Evolutionary conservation across 2,888 invertebrate genomes (phyloP).

Genomic region (Ochropleura leucogaster): DNA sequence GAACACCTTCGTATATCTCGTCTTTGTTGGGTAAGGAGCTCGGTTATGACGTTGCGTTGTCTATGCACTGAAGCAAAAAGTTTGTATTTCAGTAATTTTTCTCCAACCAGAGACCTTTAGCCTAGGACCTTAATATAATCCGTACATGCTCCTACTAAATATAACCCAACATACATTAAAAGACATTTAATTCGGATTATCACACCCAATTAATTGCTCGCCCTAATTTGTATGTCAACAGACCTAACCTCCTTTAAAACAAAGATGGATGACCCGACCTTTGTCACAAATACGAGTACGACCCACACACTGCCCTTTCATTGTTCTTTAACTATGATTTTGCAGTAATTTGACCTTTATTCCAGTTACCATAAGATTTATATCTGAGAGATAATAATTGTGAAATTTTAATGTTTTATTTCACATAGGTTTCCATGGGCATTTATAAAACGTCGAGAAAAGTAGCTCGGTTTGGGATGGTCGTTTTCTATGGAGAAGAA

Average conservation of each 20-base stretch:
- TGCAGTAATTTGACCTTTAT: not conserved
- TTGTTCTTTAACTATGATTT: not conserved
- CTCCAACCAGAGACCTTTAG: not conserved
- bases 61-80: no score
- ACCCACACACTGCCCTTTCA: not conserved
- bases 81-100: no score
- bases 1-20: no score
- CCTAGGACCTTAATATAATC: not conserved
- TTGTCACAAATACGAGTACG: slow-evolving; percentile 20
- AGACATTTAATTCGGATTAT: slow-evolving; percentile 10
- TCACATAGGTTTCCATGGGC: no score
- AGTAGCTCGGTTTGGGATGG: no score
- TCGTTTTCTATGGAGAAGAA: no score
- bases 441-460: no score
- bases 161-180: slow-evolving; percentile 1
- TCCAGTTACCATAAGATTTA: not conserved
- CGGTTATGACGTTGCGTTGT: no score
- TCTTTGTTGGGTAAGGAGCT: no score
- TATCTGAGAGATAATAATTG: not conserved
- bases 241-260: slow-evolving; percentile 22
- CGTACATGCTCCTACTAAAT: not conserved
- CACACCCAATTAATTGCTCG: slow-evolving; percentile 21
- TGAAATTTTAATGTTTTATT: no score
- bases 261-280: slow-evolving; percentile 42
- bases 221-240: slow-evolving; percentile 40